Evolutionary conservation across 2,888 invertebrate genomes (phyloP), one percentile per base, ranked within the genome.

Genomic region (Phymatocera aterrima): DNA sequence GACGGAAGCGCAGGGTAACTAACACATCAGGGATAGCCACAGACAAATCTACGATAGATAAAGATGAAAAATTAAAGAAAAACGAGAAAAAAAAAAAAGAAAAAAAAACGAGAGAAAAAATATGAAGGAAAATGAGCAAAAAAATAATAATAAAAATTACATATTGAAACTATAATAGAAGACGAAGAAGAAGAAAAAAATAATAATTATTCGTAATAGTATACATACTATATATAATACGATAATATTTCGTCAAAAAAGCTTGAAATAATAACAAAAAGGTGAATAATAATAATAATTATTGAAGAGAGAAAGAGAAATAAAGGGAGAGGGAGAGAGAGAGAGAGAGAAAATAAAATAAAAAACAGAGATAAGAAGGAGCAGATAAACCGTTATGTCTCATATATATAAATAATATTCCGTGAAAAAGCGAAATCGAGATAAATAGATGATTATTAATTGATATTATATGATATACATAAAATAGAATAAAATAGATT

Each of bases 11-110:
- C 90, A 90, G 90, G 90, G 90, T 90, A 90, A 90, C 87, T 89
- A 90, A 90, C 90, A 89, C 90, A 90, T 90, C 90, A 90, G 90
- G 90, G 90, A 90, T 90, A 90, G 90, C 90, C 90, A 89, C 90
- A 89, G 90, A 90, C 90, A 90, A 90, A 90, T 90, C 90, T 90
- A 90, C 88, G 90, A 89, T 90, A 90, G 87, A 89, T 89, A 89
- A 89, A 88, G 57, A 57, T 37, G 57, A 89, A 34, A 89, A 88
- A 83, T 88, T 87, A 88, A 88, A 88, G 81, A 80, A 85, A 87
- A 89, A 87, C 87, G 86, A 86, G 87, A 88, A 88, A 68, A 31
- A 1, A 60, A 88, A 89, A 24, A 81, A 79, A 85, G 87, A 88
- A 87, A 88, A 87, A 86, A 88, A 88, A 88, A 60, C 8, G 28